Evolutionary conservation across 2,113 vertebrate genomes (phyloP).

Genomic region (Sigmodon hispidus): DNA sequence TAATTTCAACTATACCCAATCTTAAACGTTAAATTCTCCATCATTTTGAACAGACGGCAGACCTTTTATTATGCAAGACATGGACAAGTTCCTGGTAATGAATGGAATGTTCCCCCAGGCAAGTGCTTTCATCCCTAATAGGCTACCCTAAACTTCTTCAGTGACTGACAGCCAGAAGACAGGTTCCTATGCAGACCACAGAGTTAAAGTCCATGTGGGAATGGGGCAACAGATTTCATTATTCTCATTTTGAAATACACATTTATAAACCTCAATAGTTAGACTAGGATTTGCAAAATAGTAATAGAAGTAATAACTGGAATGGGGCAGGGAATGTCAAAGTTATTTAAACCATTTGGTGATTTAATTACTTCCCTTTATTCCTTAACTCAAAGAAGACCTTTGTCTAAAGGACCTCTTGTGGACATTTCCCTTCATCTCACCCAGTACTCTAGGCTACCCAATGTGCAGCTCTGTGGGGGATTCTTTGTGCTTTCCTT

Average conservation of each 20-base stretch:
- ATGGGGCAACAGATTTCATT: neutral
- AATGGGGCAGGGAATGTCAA: slow-evolving; percentile 27
- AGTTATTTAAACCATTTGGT: neutral
- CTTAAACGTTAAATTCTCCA: slow-evolving; percentile 50
- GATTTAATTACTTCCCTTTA: slow-evolving; percentile 1
- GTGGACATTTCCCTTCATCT: neutral
- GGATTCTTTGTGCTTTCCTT: neutral
- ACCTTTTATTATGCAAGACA: neutral
- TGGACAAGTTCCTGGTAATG: neutral
- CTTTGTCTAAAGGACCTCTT: slow-evolving; percentile 20
- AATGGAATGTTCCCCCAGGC: neutral
- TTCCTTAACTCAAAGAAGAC: neutral
- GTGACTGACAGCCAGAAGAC: neutral
- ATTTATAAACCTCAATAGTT: neutral
- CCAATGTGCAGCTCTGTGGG: neutral
- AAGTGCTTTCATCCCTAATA: slow-evolving; percentile 62
- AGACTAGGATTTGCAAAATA: neutral
- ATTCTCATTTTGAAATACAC: slow-evolving; percentile 7
- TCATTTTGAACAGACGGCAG: slow-evolving; percentile 56
- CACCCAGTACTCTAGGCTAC: neutral
- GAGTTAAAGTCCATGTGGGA: slow-evolving; percentile 14
- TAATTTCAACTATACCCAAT: slow-evolving; percentile 14
- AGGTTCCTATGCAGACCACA: neutral
- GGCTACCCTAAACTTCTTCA: neutral
- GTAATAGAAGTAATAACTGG: neutral